phyloP scores from a whole-genome alignment of 1,140 invertebrate genomes.

The Scaptomyza montana region DNA sequence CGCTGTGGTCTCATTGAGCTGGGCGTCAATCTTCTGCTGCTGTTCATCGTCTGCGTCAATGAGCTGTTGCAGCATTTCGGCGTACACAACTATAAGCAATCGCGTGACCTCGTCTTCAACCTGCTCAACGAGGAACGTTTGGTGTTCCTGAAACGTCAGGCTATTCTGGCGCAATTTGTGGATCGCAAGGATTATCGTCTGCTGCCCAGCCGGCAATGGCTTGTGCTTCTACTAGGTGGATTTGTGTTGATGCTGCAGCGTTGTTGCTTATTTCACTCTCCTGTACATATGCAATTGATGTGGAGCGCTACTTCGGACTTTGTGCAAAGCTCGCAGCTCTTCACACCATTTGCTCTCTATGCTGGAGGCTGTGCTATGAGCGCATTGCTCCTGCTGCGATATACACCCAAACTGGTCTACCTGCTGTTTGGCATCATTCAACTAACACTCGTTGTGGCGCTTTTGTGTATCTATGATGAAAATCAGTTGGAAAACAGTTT shows the following conservation, averaged over 20 bases:
- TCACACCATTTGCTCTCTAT: slow-evolving; percentile 60
- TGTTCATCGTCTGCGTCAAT: slow-evolving; percentile 61
- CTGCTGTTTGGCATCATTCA: slow-evolving; percentile 77
- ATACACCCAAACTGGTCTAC: slow-evolving; percentile 71
- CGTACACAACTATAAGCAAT: slow-evolving; percentile 69
- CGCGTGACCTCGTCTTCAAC: slow-evolving; percentile 71
- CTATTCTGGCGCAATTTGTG: slow-evolving; percentile 69
- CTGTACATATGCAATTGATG: slow-evolving; percentile 66
- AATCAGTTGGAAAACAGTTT: slow-evolving; percentile 66
- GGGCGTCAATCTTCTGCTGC: slow-evolving; percentile 49
- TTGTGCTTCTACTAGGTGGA: slow-evolving; percentile 57
- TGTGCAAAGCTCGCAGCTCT: slow-evolving; percentile 45
- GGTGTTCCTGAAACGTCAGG: slow-evolving; percentile 62
- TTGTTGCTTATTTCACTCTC: slow-evolving; percentile 54
- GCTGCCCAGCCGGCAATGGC: slow-evolving; percentile 62
- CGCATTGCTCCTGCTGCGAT: slow-evolving; percentile 61
- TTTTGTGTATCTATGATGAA: slow-evolving; percentile 72
- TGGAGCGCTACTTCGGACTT: slow-evolving; percentile 64
- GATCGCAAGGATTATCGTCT: slow-evolving; percentile 58
- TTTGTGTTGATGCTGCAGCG: slow-evolving; percentile 50
- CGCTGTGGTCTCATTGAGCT: slow-evolving; percentile 57
- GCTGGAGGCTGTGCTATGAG: slow-evolving; percentile 57
- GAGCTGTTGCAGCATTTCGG: slow-evolving; percentile 69
- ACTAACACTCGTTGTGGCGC: slow-evolving; percentile 61
- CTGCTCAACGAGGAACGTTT: slow-evolving; percentile 73